Percentiles rank a stretch among this genome's conserved stretches.
These are phyloP conservation scores for Danio rerio DNA, from an alignment of 2,113 vertebrate species.

Conservation along the genomic window DNA sequence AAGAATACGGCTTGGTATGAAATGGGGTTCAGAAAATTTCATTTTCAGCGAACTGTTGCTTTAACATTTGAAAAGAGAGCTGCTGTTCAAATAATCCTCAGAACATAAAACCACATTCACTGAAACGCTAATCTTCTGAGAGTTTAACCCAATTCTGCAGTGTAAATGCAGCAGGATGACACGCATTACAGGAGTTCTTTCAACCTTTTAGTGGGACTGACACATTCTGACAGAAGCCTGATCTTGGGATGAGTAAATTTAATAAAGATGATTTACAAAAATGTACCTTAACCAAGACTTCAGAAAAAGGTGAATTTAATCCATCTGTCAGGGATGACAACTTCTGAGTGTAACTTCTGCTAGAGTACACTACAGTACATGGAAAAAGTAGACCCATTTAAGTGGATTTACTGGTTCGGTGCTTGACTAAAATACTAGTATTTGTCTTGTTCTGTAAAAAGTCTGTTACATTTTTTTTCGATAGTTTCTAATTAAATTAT, in stretches of 20 bases:
- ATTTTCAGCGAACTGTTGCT: not conserved
- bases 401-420: too few species aligned
- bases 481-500: too few species aligned
- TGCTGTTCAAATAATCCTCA: conserved; percentile 12
- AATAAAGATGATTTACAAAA: not conserved
- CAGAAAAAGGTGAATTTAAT: not conserved
- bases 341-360: too few species aligned
- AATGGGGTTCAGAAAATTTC: not conserved
- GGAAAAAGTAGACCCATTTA: too few species aligned
- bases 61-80: not conserved
- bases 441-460: too few species aligned
- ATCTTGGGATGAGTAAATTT: not conserved
- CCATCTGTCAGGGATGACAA: too few species aligned
- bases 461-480: too few species aligned
- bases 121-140: not conserved
- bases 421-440: too few species aligned
- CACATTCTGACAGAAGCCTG: not conserved
- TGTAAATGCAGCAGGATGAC: not conserved
- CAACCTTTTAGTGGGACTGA: not conserved
- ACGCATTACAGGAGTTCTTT: not conserved
- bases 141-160: not conserved
- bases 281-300: not conserved
- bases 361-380: too few species aligned
- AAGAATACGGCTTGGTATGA: not conserved
- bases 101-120: not conserved